phyloP scores from a whole-genome alignment of 2,888 invertebrate genomes.

The Julus scanicus region DNA sequence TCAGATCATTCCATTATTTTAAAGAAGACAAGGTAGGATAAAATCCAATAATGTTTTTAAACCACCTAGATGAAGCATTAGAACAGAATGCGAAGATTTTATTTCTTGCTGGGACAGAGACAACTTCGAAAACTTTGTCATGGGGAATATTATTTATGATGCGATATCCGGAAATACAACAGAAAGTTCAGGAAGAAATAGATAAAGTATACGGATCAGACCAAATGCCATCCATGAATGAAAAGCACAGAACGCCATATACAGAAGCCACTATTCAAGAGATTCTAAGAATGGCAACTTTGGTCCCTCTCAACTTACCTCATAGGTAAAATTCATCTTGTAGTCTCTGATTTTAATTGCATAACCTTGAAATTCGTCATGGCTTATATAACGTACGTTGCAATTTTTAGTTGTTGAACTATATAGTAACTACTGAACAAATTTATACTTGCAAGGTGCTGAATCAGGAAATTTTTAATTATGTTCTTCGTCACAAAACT shows the following conservation, averaged over 20 bases:
- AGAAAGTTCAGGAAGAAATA: constrained; percentile 25
- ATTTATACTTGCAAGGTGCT: no score
- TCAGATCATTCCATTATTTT: no score
- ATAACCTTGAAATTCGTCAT: no score
- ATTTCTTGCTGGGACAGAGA: constrained; percentile 26
- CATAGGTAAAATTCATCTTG: constrained; percentile 37
- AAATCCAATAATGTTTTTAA: background rate
- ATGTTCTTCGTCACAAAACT: no score
- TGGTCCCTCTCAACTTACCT: constrained; percentile 10
- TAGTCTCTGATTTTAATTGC: no score
- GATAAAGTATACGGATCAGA: constrained; percentile 34
- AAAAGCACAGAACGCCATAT: constrained; percentile 41
- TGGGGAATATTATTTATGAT: constrained; percentile 37
- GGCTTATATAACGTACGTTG: no score
- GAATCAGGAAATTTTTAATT: no score
- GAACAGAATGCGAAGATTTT: background rate
- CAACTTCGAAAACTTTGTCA: background rate
- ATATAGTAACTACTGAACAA: no score
- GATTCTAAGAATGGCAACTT: background rate
- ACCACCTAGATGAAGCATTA: background rate
- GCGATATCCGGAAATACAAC: constrained; percentile 25
- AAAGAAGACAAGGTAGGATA: background rate
- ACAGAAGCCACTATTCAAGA: constrained; percentile 11
- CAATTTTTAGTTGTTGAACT: no score
- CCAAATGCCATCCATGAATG: background rate